Evolutionary conservation across 2,888 invertebrate genomes (phyloP), one percentile per base, ranked within the genome.

Genomic region (Morpho achilles): DNA sequence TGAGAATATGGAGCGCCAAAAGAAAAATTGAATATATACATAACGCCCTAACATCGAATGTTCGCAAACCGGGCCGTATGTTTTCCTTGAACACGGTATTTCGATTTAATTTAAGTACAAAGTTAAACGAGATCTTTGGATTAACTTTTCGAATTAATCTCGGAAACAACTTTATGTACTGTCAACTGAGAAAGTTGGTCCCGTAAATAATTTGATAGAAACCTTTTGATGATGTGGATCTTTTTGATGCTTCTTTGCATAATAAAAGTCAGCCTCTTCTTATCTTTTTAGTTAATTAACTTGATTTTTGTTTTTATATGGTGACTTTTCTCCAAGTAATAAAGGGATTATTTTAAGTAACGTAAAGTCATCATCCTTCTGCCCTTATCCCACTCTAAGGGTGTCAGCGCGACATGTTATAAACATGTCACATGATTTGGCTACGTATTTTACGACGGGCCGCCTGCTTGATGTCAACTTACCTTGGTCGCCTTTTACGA

Each of bases 141-240:
- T 51, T 56, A 63, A 63, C 61, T 65, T 65, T 65, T 65, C 56
- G 57, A 65, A 63, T 65, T 65, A 63, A 63, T 61, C 53, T 61
- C 59, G 51, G 7, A 55, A 58, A 61, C 50, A 57, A 57, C 44
- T 55, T 58, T 51, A 54, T 49, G 10, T 56, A 7, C 53, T 56
- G 50, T 57, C 42, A 45, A 50, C 53, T 56, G 23, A 47, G 8
- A 58, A 60, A 62, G 53, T 53, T 55, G 10, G 16, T 39, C 41
- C n/a, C 40, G 45, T 49, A 32, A 50, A 58, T 58, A 42, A 50
- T 50, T 53, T 42, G 9, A 7, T 40, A 9, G n/a, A 10, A 43
- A 42, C 47, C 51, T 47, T 48, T 42, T 23, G 50, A 46, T 45
- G 42, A 41, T 45, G 41, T 46, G 10, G 47, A 55, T 39, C 49